These are phyloP conservation scores for Drosophila nebulosa DNA, from an alignment of 1,140 invertebrate species.

Conservation along the genomic window DNA sequence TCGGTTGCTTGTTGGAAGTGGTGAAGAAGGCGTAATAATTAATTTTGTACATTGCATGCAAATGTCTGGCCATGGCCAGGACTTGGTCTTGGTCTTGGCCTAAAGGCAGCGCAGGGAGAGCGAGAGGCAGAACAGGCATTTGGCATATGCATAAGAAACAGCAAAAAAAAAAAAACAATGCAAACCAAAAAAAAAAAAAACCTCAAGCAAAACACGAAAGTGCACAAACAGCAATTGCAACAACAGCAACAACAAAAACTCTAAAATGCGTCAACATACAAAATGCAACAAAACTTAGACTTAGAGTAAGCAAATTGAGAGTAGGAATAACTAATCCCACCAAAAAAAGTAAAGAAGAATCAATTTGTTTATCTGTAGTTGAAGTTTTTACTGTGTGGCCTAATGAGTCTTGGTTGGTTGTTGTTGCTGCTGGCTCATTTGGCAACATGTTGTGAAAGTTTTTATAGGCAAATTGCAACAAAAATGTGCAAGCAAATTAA, in stretches of 20 bases:
- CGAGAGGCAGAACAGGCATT: constrained; percentile 14
- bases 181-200: constrained; percentile 13
- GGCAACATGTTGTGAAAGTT: constrained; percentile 73
- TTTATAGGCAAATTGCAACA: background rate
- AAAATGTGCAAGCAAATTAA: constrained; percentile 75
- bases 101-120: background rate
- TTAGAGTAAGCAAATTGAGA: background rate
- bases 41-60: constrained; percentile 77
- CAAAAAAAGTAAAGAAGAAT: background rate
- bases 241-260: constrained; percentile 2
- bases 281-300: background rate
- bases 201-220: constrained; percentile 35
- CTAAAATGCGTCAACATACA: constrained; percentile 50
- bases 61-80: constrained; percentile 54
- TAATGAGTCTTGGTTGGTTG: constrained; percentile 15
- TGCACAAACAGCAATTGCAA: constrained; percentile 5
- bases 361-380: background rate
- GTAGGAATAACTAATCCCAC: background rate
- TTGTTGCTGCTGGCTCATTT: constrained; percentile 8
- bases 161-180: constrained; percentile 30
- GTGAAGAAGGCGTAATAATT: constrained; percentile 64
- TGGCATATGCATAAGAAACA: constrained; percentile 69
- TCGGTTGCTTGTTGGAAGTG: background rate
- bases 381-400: background rate
- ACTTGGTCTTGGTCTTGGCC: constrained; percentile 21